Percentiles rank a stretch among this genome's conserved stretches.
These are phyloP conservation scores for Tetramorium parvispinum DNA, from an alignment of 1,140 invertebrate species.

Conservation along the genomic window DNA sequence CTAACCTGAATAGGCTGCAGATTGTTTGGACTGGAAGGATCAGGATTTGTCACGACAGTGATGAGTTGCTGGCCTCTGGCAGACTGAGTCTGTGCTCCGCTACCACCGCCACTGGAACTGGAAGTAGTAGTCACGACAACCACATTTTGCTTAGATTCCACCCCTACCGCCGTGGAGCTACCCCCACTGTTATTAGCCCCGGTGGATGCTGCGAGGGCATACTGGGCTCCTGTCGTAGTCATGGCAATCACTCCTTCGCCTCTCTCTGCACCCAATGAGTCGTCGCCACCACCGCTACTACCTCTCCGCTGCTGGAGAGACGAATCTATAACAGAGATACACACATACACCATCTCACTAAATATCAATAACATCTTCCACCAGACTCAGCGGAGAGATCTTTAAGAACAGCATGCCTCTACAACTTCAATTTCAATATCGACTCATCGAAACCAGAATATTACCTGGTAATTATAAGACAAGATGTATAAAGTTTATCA, in stretches of 20 bases:
- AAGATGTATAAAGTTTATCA: background rate
- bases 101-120: conserved; percentile 81
- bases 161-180: conserved; percentile 80
- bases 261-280: conserved; percentile 79
- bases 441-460: background rate
- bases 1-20: conserved; percentile 84
- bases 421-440: conserved; percentile 41
- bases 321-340: conserved; percentile 76
- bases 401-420: conserved; percentile 18
- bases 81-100: conserved; percentile 81
- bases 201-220: conserved; percentile 84
- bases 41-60: conserved; percentile 83
- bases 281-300: conserved; percentile 77
- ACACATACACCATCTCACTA: conserved; percentile 48
- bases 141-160: conserved; percentile 82
- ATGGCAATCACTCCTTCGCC: conserved; percentile 84
- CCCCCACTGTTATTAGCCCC: conserved; percentile 82
- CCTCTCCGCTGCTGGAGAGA: conserved; percentile 80
- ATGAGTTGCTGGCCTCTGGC: conserved; percentile 83
- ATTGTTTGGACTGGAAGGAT: conserved; percentile 84
- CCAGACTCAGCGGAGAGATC: conserved; percentile 9
- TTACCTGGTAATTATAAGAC: conserved; percentile 20
- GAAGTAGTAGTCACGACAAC: conserved; percentile 84
- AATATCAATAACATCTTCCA: conserved; percentile 79
- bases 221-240: conserved; percentile 85